phyloP scores from a whole-genome alignment of 2,113 vertebrate species.

The Falco punctatus region DNA sequence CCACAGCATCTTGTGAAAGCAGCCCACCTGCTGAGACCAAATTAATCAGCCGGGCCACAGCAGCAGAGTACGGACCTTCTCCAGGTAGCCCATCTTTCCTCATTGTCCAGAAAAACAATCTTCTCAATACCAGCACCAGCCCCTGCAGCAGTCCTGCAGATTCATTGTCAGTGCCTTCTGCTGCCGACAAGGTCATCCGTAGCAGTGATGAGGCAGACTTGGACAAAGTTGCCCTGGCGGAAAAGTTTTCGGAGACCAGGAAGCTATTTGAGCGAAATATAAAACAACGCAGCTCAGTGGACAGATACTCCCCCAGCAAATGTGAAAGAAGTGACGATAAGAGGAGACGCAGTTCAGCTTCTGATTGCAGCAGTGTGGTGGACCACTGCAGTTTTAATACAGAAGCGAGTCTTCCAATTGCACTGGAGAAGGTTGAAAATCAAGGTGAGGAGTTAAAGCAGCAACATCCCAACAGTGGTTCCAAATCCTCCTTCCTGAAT shows the following conservation, averaged over 20 bases:
- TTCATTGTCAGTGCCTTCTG: slow-evolving; percentile 51
- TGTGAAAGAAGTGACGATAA: slow-evolving; percentile 66
- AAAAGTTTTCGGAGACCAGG: slow-evolving; percentile 91
- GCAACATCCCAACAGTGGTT: slow-evolving; percentile 14
- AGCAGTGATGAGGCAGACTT: slow-evolving; percentile 84
- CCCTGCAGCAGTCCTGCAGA: slow-evolving; percentile 3
- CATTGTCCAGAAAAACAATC: slow-evolving; percentile 75
- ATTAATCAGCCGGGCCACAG: slow-evolving; percentile 41
- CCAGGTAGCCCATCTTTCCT: slow-evolving; percentile 73
- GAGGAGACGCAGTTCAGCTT: slow-evolving; percentile 53
- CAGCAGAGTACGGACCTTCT: slow-evolving; percentile 69
- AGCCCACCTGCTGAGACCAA: slow-evolving; percentile 78
- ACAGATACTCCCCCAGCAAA: slow-evolving; percentile 81
- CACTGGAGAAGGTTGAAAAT: slow-evolving; percentile 58
- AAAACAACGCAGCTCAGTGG: slow-evolving; percentile 79
- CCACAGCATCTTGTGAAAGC: slow-evolving; percentile 77
- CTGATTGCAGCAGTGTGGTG: slow-evolving; percentile 59
- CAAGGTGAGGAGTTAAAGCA: slow-evolving; percentile 62
- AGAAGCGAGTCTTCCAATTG: slow-evolving; percentile 38
- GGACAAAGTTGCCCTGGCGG: slow-evolving; percentile 88
- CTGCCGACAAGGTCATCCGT: slow-evolving; percentile 79
- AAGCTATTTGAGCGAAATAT: slow-evolving; percentile 89
- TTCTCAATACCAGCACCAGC: slow-evolving; percentile 67
- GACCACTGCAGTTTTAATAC: slow-evolving; percentile 69
- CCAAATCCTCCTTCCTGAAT: slow-evolving; percentile 78